Base-by-base conservation (phyloP, 2,888 invertebrate genomes). In the Leptopilina drosophilae region DNA sequence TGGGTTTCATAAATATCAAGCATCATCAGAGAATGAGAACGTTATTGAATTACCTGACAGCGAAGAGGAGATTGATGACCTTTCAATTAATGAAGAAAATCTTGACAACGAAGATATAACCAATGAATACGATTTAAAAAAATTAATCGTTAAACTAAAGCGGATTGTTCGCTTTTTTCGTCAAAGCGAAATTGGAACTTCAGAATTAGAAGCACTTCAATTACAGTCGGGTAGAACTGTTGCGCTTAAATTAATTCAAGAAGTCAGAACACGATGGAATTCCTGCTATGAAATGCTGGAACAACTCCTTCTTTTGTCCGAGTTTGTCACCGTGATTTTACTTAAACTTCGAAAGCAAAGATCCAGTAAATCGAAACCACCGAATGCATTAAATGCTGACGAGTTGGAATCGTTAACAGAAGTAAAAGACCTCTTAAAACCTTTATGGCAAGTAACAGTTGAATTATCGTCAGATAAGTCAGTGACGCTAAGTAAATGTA, bases 191-290 rank as follows among this genome's bases (percentile, higher is more conserved):
- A 33, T 69, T n/a, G 69, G 46, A 11, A 42, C 49, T 15, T 26
- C 69, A 42, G 42, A 42, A 1, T 11, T 69, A 12, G 14, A n/a
- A n/a, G n/a, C 33, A n/a, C 42, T 42, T 20, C 53, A 73, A 8
- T n/a, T 46, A 73, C 6, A 73, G n/a, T 12, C 53, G 6, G 49
- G 49, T 3, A 53, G 8, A 15, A 2, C 26, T 40, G 4, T 15
- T n/a, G 9, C 5, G 8, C 15, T 53, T 2, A 73, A 73, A 26
- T n/a, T 73, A 12, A 53, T 73, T 8, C 49, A 73, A 46, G 73
- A 73, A 49, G 73, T 73, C 15, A 46, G 15, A 46, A 69, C 53
- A 53, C 46, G 69, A 8, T 69, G 53, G 53, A 69, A 53, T 9
- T 69, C 53, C 1, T 49, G 49, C 15, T 69, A 53, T 40, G 11